Percentiles rank a stretch among this genome's conserved stretches.
Conservation (phyloP, 2,797 vertebrate genomes). For the Hoplostethus mediterraneus region DNA sequence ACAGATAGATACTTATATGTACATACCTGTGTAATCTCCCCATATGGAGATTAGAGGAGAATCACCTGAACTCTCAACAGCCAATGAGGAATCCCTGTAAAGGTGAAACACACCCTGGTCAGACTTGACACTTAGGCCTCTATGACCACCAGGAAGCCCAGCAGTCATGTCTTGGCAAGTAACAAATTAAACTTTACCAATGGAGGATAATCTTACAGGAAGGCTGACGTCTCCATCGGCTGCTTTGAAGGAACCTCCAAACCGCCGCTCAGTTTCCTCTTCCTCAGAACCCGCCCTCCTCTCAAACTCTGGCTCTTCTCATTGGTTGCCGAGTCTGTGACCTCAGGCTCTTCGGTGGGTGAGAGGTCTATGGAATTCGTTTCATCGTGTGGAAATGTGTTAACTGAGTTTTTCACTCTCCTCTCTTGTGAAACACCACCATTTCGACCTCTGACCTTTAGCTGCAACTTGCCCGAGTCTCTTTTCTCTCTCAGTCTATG, state of each 20-base stretch:
- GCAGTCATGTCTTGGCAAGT: neutral
- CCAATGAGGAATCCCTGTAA: slow-evolving; percentile 71
- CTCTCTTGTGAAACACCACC: slow-evolving; percentile 50
- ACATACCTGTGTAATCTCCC: slow-evolving; percentile 84
- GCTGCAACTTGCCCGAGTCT: slow-evolving; percentile 36
- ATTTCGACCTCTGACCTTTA: slow-evolving; percentile 24
- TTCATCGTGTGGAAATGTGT: slow-evolving; percentile 32
- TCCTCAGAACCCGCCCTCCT: slow-evolving; percentile 56
- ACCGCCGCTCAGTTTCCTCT: slow-evolving; percentile 75
- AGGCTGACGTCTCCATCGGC: slow-evolving; percentile 37
- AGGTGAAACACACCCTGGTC: slow-evolving; percentile 4
- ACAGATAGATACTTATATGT: no score
- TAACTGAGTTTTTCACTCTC: slow-evolving; percentile 27
- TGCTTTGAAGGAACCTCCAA: slow-evolving; percentile 69
- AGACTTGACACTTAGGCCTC: neutral
- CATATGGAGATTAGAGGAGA: slow-evolving; percentile 83
- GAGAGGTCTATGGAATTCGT: slow-evolving; percentile 65
- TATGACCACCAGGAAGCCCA: neutral
- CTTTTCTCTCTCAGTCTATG: slow-evolving; percentile 41
- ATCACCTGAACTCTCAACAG: slow-evolving; percentile 74
- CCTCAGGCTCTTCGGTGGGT: slow-evolving; percentile 40
- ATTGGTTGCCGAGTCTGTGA: slow-evolving; percentile 28
- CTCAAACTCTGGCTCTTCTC: slow-evolving; percentile 57
- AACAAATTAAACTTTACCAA: neutral
- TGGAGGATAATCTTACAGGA: slow-evolving; percentile 65